Evolutionary conservation across 2,797 vertebrate species (phyloP).

Genomic region (Microctenopoma steveboyesi): DNA sequence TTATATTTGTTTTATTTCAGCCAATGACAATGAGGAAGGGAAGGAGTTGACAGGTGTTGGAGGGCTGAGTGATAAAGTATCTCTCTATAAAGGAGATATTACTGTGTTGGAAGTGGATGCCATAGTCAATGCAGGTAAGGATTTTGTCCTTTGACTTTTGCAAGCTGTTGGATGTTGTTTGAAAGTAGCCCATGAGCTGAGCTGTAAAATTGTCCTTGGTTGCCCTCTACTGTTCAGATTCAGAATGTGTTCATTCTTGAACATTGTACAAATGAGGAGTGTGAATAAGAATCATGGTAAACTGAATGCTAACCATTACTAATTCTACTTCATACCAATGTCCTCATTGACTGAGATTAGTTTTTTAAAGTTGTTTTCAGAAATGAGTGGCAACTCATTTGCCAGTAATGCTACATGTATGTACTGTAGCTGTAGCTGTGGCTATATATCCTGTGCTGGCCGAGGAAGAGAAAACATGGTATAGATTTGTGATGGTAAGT

Average conservation of each 20-base stretch:
- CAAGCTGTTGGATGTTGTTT: slow-evolving; percentile 6
- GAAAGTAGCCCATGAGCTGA: slow-evolving; percentile 3
- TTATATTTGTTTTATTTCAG: slow-evolving; percentile 70
- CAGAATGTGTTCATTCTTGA: slow-evolving; percentile 29
- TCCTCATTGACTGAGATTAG: background rate
- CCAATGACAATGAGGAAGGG: slow-evolving; percentile 83
- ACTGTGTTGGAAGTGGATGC: slow-evolving; percentile 95
- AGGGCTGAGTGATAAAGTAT: slow-evolving; percentile 90
- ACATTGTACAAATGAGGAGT: background rate
- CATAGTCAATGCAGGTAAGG: slow-evolving; percentile 98
- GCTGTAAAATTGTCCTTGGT: slow-evolving; percentile 49
- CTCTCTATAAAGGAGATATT: slow-evolving; percentile 97
- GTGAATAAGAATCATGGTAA: slow-evolving; percentile 10
- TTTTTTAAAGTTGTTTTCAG: background rate
- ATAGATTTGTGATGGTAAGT: background rate
- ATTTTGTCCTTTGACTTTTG: slow-evolving; percentile 29
- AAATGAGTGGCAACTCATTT: background rate
- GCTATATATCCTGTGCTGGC: background rate
- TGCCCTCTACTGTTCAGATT: slow-evolving; percentile 77
- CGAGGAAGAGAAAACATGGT: background rate
- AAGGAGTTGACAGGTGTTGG: slow-evolving; percentile 75
- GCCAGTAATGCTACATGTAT: background rate
- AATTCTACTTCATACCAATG: background rate
- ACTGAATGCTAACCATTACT: background rate
- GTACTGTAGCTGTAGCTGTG: background rate